A percentile compares a stretch with the other conserved stretches of the same genome.
Evolutionary conservation across 2,113 vertebrate genomes (phyloP).

Genomic region (Oryzias melastigma): DNA sequence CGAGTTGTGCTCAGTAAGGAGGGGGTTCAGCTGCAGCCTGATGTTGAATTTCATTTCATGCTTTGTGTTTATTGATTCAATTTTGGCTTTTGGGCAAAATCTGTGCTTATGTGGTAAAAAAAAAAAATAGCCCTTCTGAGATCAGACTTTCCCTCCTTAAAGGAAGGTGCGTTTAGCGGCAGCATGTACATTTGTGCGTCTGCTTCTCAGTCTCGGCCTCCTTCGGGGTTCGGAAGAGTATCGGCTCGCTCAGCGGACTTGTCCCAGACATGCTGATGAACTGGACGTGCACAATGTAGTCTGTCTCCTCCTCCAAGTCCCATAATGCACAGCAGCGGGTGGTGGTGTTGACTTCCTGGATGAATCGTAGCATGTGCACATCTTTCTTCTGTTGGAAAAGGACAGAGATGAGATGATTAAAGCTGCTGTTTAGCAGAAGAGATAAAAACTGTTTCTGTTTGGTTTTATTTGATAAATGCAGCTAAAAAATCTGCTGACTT

Average conservation of each 20-base stretch:
- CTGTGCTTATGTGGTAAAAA: constrained; percentile 53
- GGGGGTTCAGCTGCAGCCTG: constrained; percentile 35
- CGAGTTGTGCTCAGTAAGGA: constrained; percentile 28
- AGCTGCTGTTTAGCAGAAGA: neutral
- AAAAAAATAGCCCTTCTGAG: constrained; percentile 37
- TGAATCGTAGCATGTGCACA: constrained; percentile 94
- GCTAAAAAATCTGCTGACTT: no score
- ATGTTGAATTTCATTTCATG: constrained; percentile 73
- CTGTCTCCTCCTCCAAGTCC: constrained; percentile 96
- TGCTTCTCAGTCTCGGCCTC: constrained; percentile 85
- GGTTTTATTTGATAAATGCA: no score
- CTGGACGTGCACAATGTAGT: constrained; percentile 96
- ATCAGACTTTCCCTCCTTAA: neutral
- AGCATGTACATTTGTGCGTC: constrained; percentile 1
- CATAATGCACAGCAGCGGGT: constrained; percentile 93
- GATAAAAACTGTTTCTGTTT: no score
- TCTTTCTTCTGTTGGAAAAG: constrained; percentile 86
- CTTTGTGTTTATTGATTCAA: constrained; percentile 66
- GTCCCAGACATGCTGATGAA: constrained; percentile 90
- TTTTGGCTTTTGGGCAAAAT: constrained; percentile 58
- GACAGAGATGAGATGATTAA: constrained; percentile 1
- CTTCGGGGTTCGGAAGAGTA: constrained; percentile 90
- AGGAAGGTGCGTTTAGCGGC: neutral
- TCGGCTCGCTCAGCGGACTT: constrained; percentile 89
- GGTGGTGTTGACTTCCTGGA: constrained; percentile 98